A percentile compares a stretch with the other conserved stretches of the same genome.
phyloP scores from a whole-genome alignment of 2,113 vertebrate species.

The Rattus rattus region DNA sequence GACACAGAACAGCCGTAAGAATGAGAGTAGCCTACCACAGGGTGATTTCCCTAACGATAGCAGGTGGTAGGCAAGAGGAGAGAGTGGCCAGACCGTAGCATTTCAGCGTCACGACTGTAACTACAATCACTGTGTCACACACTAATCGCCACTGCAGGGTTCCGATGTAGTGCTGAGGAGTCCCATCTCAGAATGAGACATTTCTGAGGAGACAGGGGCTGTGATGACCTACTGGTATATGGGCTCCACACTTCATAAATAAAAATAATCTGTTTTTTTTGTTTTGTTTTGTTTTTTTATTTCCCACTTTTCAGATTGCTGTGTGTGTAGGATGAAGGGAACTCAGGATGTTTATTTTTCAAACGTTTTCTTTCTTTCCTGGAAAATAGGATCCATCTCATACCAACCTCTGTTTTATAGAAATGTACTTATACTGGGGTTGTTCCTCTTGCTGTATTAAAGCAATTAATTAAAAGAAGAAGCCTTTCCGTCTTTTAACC shows the following conservation, averaged over 20 bases:
- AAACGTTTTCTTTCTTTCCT: conserved; percentile 3
- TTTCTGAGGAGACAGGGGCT: background rate
- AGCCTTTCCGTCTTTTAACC: conserved; percentile 32
- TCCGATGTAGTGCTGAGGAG: background rate
- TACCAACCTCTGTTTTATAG: background rate
- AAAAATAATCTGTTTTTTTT: background rate
- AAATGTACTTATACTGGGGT: background rate
- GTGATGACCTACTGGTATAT: background rate
- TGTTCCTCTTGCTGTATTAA: conserved; percentile 5
- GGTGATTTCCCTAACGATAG: conserved; percentile 50
- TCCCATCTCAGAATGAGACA: background rate
- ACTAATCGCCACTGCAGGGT: background rate
- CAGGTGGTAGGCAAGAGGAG: background rate
- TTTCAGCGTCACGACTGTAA: conserved; percentile 16
- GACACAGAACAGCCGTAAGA: conserved; percentile 45
- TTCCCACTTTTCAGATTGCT: background rate
- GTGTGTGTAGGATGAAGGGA: background rate
- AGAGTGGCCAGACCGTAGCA: background rate
- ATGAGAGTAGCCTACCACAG: background rate
- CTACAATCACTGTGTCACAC: background rate
- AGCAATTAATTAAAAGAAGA: background rate
- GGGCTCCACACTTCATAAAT: background rate
- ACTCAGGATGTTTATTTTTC: conserved; percentile 38
- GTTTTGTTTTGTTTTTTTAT: background rate
- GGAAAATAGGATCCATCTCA: background rate